Percentiles rank a stretch among this genome's conserved stretches.
These are phyloP conservation scores for Allygus modestus DNA, from an alignment of 2,888 invertebrate genomes.

Conservation along the genomic window DNA sequence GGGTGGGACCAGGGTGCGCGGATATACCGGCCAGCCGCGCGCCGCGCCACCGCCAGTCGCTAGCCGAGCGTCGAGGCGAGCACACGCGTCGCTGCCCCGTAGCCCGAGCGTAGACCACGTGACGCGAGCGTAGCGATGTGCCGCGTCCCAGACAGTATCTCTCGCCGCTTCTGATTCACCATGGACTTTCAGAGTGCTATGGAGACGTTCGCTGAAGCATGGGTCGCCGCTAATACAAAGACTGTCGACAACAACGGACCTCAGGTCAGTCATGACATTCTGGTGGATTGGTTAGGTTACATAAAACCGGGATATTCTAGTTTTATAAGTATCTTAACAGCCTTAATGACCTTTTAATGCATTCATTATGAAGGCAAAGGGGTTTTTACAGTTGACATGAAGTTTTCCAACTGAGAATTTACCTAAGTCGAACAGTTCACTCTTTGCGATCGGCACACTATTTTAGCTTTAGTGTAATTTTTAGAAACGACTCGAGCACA, in stretches of 20 bases:
- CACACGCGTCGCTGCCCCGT: conserved; percentile 71
- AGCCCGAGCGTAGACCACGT: not conserved
- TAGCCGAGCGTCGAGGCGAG: conserved; percentile 61
- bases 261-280: conserved; percentile 84
- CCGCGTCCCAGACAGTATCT: not conserved
- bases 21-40: not conserved
- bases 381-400: too few relatives aligned
- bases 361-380: too few relatives aligned
- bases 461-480: too few relatives aligned
- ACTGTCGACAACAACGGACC: conserved; percentile 77
- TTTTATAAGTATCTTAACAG: too few relatives aligned
- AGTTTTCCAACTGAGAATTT: too few relatives aligned
- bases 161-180: conserved; percentile 65
- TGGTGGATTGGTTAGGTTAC: too few relatives aligned
- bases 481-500: too few relatives aligned
- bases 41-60: conserved; percentile 40
- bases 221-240: conserved; percentile 95
- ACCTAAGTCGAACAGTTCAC: too few relatives aligned
- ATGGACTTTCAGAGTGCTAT: conserved; percentile 99
- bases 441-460: too few relatives aligned
- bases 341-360: not conserved
- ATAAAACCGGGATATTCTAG: not conserved
- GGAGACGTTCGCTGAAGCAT: conserved; percentile 98
- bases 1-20: not conserved
- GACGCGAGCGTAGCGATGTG: conserved; percentile 1